Evolutionary conservation across 2,113 vertebrate species (phyloP).

Genomic region (Phaethon lepturus): DNA sequence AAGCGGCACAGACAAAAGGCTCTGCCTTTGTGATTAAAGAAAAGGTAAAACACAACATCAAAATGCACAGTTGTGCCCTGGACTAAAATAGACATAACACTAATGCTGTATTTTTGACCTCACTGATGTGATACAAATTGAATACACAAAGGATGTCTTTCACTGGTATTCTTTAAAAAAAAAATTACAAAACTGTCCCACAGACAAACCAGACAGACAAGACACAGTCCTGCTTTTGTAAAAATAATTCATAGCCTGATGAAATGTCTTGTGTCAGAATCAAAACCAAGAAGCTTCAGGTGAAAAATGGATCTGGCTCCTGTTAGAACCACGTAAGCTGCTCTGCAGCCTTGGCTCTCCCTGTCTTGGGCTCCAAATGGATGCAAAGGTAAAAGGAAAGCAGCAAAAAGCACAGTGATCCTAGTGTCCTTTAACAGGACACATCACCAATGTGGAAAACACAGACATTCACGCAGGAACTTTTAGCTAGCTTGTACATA

Average conservation of each 20-base stretch:
- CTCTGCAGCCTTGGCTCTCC: neutral
- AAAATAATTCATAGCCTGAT: constrained; percentile 39
- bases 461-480: fast-evolving
- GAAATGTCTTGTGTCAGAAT: constrained; percentile 21
- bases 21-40: constrained; percentile 17
- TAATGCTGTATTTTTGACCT: constrained; percentile 22
- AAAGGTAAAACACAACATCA: constrained; percentile 17
- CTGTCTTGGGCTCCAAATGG: neutral
- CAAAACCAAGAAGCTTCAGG: neutral
- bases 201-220: constrained; percentile 11
- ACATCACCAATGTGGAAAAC: neutral
- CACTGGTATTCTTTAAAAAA: neutral
- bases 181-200: neutral
- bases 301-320: neutral
- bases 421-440: neutral
- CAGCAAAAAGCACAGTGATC: neutral
- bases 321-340: neutral
- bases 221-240: neutral
- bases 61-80: constrained; percentile 25
- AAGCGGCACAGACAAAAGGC: neutral
- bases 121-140: neutral
- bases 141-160: constrained; percentile 27
- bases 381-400: neutral
- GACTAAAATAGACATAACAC: constrained; percentile 2
- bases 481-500: neutral